These are phyloP conservation scores for Ecliptopera silaceata DNA, from an alignment of 2,888 invertebrate genomes.

Conservation along the genomic window DNA sequence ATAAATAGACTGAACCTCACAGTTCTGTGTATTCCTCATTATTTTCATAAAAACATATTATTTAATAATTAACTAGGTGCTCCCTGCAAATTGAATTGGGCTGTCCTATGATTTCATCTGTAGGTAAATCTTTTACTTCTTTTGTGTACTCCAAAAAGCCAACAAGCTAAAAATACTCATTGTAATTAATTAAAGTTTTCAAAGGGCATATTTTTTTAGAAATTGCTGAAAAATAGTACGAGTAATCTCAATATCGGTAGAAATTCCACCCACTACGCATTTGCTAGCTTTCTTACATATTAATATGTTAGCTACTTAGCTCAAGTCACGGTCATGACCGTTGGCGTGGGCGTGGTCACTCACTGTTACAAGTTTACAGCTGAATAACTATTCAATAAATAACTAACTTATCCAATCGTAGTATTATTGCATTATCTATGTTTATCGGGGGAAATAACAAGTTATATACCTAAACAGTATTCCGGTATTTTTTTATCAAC, in stretches of 20 bases:
- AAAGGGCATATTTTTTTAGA: no score
- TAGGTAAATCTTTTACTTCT: no score
- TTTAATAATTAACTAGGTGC: background rate
- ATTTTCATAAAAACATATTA: background rate
- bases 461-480: no score
- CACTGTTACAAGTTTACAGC: slow-evolving; percentile 6
- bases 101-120: background rate
- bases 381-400: slow-evolving; percentile 15
- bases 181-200: no score
- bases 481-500: no score
- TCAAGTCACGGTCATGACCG: slow-evolving; percentile 37
- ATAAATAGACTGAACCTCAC: no score
- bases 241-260: background rate
- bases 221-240: background rate
- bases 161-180: no score
- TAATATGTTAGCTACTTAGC: background rate
- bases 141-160: no score
- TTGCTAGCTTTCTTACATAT: background rate
- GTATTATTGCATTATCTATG: no score
- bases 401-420: background rate
- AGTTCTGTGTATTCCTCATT: no score
- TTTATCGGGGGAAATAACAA: no score
- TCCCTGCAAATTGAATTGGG: background rate
- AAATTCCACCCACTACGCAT: background rate
- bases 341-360: slow-evolving; percentile 37